These are phyloP conservation scores for Microcebus lehilahytsara DNA, from an alignment of 2,113 vertebrate genomes.

Conservation along the genomic window DNA sequence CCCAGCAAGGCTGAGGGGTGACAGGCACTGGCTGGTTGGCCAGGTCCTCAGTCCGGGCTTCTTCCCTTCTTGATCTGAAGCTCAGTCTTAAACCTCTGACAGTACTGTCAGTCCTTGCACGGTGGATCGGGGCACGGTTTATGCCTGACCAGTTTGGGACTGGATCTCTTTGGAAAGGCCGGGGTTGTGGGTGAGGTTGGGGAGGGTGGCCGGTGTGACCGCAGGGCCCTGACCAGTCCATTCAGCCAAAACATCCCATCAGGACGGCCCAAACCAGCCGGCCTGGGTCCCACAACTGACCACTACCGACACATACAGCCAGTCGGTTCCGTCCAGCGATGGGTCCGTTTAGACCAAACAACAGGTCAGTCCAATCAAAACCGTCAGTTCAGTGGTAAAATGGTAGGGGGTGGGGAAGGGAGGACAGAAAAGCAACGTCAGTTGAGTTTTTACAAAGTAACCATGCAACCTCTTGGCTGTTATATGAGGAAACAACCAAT, in stretches of 20 bases:
- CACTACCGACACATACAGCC: not conserved
- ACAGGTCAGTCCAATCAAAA: not conserved
- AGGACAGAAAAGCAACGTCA: not conserved
- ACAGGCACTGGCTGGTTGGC: not conserved
- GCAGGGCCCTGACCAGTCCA: not conserved
- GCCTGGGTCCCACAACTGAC: not conserved
- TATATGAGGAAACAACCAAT: not conserved
- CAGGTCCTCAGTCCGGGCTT: not conserved
- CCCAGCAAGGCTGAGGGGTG: not conserved
- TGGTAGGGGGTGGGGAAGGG: accelerated
- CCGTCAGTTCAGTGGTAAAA: not conserved
- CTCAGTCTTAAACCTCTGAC: not conserved
- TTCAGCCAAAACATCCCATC: not conserved
- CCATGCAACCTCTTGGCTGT: not conserved
- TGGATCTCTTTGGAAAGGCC: not conserved
- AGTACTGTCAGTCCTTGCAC: not conserved
- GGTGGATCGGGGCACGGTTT: not conserved
- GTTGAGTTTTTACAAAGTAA: not conserved
- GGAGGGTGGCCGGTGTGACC: not conserved
- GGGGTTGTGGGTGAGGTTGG: not conserved
- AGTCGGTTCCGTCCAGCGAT: not conserved
- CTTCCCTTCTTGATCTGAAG: not conserved
- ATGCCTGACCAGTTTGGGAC: not conserved
- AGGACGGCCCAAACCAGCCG: not conserved
- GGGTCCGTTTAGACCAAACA: constrained; percentile 24